Conservation (phyloP, 2,113 vertebrate genomes). For the Bubo scandiacus region DNA sequence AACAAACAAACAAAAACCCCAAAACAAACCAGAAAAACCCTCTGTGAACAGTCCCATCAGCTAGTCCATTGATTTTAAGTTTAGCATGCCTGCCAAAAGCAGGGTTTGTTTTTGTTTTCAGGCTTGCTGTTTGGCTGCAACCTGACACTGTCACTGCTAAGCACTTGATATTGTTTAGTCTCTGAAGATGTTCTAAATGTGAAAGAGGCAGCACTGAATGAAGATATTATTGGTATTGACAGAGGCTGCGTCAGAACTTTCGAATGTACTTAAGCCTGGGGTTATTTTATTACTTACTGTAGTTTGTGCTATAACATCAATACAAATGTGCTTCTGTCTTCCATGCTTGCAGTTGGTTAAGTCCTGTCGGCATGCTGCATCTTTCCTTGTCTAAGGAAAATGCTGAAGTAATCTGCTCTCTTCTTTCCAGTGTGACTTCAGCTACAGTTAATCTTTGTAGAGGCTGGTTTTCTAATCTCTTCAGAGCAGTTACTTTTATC, state of each 20-base stretch:
- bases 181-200: not conserved
- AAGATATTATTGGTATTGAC: not conserved
- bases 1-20: not conserved
- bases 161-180: slow-evolving; percentile 22
- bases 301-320: not conserved
- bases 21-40: not conserved
- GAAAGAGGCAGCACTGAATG: not conserved
- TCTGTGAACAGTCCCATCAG: not conserved
- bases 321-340: not conserved
- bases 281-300: not conserved
- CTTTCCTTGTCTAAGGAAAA: not conserved
- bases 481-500: not conserved
- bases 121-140: not conserved
- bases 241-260: not conserved
- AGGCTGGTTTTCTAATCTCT: not conserved
- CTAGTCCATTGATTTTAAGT: not conserved
- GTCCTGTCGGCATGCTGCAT: not conserved
- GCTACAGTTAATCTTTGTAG: not conserved
- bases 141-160: slow-evolving; percentile 55
- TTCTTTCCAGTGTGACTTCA: not conserved
- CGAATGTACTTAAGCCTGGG: not conserved
- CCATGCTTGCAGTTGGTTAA: not conserved
- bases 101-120: not conserved
- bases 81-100: not conserved
- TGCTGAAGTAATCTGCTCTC: not conserved